These are phyloP conservation scores for Lycocorax pyrrhopterus DNA, from an alignment of 2,113 vertebrate species.

Conservation along the genomic window DNA sequence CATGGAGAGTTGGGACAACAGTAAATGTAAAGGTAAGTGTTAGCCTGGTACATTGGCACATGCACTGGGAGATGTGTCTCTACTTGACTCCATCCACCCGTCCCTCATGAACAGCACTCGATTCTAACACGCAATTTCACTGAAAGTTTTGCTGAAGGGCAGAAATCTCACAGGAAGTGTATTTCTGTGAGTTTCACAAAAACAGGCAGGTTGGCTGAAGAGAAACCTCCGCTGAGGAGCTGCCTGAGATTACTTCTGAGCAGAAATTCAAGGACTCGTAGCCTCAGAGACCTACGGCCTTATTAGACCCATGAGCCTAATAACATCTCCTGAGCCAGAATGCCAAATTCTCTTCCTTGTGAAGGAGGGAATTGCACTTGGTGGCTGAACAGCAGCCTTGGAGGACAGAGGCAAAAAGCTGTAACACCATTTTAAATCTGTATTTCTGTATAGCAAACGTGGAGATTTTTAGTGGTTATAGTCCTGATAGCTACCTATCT, in stretches of 20 bases:
- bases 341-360: not conserved
- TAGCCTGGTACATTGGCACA: not conserved
- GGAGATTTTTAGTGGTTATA: not conserved
- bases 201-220: not conserved
- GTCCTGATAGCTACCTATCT: not conserved
- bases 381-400: not conserved
- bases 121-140: not conserved
- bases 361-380: not conserved
- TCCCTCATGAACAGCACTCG: not conserved
- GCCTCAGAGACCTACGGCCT: not conserved
- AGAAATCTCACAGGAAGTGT: not conserved
- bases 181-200: not conserved
- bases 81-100: rapidly evolving
- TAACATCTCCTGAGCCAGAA: not conserved
- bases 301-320: not conserved
- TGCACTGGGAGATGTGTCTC: not conserved
- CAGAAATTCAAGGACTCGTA: not conserved
- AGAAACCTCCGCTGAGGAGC: not conserved
- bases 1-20: rapidly evolving
- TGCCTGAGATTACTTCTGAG: not conserved
- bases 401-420: not conserved
- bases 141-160: not conserved
- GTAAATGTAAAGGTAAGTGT: not conserved
- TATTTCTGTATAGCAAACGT: not conserved
- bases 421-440: not conserved